Evolutionary conservation across 2,113 vertebrate species (phyloP).

Genomic region (Origma solitaria): DNA sequence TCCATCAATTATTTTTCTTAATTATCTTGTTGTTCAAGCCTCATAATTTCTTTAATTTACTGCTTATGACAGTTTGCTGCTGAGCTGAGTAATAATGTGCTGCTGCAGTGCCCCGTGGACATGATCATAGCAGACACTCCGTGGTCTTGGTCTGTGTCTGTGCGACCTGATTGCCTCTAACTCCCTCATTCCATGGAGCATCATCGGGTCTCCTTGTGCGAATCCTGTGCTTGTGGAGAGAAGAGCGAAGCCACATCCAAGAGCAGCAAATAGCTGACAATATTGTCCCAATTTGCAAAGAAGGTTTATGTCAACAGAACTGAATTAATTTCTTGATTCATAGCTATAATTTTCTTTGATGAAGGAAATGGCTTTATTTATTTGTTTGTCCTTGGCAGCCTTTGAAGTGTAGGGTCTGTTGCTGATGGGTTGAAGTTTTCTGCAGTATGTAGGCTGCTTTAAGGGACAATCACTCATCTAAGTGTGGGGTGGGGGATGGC

Average conservation of each 20-base stretch:
- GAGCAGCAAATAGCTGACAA: neutral
- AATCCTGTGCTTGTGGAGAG: neutral
- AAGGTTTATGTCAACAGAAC: neutral
- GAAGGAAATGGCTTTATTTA: neutral
- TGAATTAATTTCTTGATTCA: neutral
- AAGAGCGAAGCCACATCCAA: neutral
- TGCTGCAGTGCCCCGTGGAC: neutral
- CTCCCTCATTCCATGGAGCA: neutral
- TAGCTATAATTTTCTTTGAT: neutral
- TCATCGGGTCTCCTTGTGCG: neutral
- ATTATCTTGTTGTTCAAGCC: neutral
- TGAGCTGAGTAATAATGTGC: neutral
- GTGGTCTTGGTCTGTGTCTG: rapidly evolving
- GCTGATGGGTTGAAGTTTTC: neutral
- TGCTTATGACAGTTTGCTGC: neutral
- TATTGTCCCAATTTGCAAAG: neutral
- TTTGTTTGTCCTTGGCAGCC: neutral
- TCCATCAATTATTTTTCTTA: neutral
- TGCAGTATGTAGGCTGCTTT: neutral
- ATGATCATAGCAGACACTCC: neutral
- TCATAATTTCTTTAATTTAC: neutral
- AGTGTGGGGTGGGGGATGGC: neutral
- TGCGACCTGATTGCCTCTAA: neutral
- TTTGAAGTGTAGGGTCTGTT: neutral
- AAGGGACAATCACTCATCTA: neutral